Evolutionary conservation across 1,140 invertebrate genomes (phyloP).

Genomic region (Contarinia nasturtii): DNA sequence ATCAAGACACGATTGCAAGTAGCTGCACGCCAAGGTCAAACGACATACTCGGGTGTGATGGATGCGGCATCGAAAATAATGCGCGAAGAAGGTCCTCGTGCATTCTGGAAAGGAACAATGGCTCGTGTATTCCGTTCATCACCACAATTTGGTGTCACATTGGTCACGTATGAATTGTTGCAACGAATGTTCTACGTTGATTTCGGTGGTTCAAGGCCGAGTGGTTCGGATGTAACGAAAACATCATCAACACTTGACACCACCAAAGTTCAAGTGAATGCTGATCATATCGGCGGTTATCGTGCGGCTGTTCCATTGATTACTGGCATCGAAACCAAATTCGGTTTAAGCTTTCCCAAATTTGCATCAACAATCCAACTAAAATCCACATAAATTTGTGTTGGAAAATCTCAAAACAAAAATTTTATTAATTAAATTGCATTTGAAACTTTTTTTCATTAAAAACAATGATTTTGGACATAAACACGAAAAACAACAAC

Average conservation of each 20-base stretch:
- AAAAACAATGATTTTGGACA: too few relatives aligned
- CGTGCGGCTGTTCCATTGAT: constrained; percentile 86
- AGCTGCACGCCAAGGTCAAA: constrained; percentile 84
- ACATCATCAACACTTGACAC: constrained; percentile 45
- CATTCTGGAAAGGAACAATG: constrained; percentile 24
- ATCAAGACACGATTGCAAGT: constrained; percentile 98
- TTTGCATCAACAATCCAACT: constrained; percentile 26
- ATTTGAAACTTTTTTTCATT: too few relatives aligned
- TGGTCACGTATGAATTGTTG: constrained; percentile 91
- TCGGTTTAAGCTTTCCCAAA: constrained; percentile 86
- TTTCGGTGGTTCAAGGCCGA: constrained; percentile 69
- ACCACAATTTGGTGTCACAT: constrained; percentile 96
- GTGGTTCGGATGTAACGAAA: constrained; percentile 16
- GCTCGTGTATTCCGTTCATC: constrained; percentile 86
- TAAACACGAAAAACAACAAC: too few relatives aligned
- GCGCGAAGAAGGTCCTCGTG: constrained; percentile 71
- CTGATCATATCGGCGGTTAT: constrained; percentile 94
- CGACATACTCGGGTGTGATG: constrained; percentile 82
- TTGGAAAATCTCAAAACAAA: background rate
- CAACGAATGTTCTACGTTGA: constrained; percentile 94
- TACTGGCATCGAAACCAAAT: constrained; percentile 91
- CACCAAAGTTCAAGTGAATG: constrained; percentile 42
- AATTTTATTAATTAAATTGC: background rate
- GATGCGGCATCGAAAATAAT: constrained; percentile 89
- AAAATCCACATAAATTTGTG: background rate